Percentiles rank a stretch among this genome's conserved stretches.
phyloP scores from a whole-genome alignment of 2,888 invertebrate species.

The Eumacrocentrus americanus region DNA sequence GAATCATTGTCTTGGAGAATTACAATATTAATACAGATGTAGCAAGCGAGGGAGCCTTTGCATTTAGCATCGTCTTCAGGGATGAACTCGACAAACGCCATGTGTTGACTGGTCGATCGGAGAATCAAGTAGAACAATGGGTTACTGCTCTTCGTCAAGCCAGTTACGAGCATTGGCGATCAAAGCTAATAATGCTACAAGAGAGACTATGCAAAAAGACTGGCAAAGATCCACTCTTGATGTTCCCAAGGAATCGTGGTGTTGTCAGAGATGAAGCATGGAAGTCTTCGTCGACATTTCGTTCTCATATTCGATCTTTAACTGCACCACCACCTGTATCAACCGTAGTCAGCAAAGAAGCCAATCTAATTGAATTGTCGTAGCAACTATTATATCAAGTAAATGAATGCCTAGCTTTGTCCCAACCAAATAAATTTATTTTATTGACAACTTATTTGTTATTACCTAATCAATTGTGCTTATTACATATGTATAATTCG shows the following conservation, averaged over 20 bases:
- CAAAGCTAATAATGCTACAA: conserved; percentile 69
- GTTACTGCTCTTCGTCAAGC: conserved; percentile 71
- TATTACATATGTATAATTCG: neutral
- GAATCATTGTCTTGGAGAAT: conserved; percentile 78
- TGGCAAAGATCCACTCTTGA: conserved; percentile 70
- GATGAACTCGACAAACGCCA: conserved; percentile 74
- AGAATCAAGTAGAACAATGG: conserved; percentile 75
- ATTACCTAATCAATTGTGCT: conserved; percentile 18
- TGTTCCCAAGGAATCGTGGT: conserved; percentile 70
- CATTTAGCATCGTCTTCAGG: conserved; percentile 75
- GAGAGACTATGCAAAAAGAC: conserved; percentile 72
- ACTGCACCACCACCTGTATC: conserved; percentile 7
- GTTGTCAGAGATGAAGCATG: conserved; percentile 56
- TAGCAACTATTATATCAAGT: conserved; percentile 9
- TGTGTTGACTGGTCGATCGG: conserved; percentile 73
- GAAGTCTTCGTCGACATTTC: conserved; percentile 49
- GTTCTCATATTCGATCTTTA: conserved; percentile 52
- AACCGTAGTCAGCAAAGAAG: conserved; percentile 7
- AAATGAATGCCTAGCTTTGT: neutral
- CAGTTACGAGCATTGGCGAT: conserved; percentile 75
- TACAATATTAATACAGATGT: conserved; percentile 73
- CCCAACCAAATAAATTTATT: conserved; percentile 23
- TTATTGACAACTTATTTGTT: neutral
- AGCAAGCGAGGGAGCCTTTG: conserved; percentile 70
- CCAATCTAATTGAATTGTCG: conserved; percentile 25